Conservation (phyloP, 2,888 invertebrate genomes). For the Scaeva pyrastri region DNA sequence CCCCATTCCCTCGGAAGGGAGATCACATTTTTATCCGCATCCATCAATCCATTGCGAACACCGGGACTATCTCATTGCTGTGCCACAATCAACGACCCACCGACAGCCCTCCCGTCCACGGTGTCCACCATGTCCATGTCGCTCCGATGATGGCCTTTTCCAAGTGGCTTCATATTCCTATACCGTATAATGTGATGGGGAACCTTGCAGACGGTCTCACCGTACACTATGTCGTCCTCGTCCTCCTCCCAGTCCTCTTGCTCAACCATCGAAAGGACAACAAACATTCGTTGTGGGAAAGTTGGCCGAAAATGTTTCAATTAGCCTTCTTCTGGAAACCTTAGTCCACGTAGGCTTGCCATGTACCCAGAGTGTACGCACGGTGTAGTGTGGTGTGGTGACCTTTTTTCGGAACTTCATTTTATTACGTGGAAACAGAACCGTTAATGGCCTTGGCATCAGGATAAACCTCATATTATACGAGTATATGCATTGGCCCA, state of each 20-base stretch:
- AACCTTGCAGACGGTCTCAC: slow-evolving; percentile 13
- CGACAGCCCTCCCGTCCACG: no score
- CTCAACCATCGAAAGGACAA: slow-evolving; percentile 22
- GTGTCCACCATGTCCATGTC: background rate
- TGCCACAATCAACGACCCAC: background rate
- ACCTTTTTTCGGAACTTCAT: slow-evolving; percentile 75
- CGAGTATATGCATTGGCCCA: slow-evolving; percentile 29
- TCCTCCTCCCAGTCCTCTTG: no score
- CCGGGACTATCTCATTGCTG: slow-evolving; percentile 23
- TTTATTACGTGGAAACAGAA: slow-evolving; percentile 78
- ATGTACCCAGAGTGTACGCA: slow-evolving; percentile 19
- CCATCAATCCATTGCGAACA: slow-evolving; percentile 62
- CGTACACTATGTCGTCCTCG: background rate
- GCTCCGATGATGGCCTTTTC: slow-evolving; percentile 25
- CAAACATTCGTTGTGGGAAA: slow-evolving; percentile 60
- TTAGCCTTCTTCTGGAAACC: slow-evolving; percentile 43
- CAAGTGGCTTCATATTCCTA: slow-evolving; percentile 15
- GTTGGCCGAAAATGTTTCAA: slow-evolving; percentile 70
- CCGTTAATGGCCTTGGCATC: slow-evolving; percentile 77
- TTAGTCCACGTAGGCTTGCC: slow-evolving; percentile 26
- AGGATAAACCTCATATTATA: slow-evolving; percentile 51
- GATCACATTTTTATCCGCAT: slow-evolving; percentile 71
- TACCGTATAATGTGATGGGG: slow-evolving; percentile 12
- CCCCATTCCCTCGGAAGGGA: slow-evolving; percentile 14
- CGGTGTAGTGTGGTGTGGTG: slow-evolving; percentile 50